Conservation (phyloP, 2,797 vertebrate genomes). For the Melanotaenia maccullochi region DNA sequence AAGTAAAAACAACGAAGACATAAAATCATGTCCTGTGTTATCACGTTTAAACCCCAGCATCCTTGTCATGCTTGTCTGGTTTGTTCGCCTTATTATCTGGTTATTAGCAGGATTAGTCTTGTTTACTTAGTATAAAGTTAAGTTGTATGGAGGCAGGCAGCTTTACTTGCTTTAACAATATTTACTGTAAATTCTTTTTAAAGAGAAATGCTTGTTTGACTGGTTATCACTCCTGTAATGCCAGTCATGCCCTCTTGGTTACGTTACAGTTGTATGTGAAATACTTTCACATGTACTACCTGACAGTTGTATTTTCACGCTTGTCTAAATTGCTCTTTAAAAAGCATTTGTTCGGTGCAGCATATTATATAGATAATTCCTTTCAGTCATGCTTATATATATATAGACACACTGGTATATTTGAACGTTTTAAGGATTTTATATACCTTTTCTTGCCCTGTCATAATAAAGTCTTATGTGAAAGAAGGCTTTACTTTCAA, state of each 20-base stretch:
- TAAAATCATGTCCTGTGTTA: not conserved
- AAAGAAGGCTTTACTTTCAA: slow-evolving; percentile 30
- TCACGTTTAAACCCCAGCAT: slow-evolving; percentile 6
- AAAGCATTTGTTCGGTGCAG: not conserved
- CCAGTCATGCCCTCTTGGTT: not conserved
- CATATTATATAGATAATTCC: not conserved
- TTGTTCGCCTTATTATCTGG: slow-evolving; percentile 27
- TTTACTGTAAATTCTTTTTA: not conserved
- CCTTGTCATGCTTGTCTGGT: slow-evolving; percentile 23
- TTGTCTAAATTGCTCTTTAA: not conserved
- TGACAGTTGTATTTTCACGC: not conserved
- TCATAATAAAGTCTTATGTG: slow-evolving; percentile 1
- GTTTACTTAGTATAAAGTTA: slow-evolving; percentile 8
- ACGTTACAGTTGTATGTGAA: not conserved
- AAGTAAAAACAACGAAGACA: not conserved
- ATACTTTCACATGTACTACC: not conserved
- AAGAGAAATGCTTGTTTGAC: not conserved
- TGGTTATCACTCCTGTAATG: slow-evolving; percentile 2
- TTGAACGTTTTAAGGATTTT: not conserved
- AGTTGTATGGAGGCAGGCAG: not conserved
- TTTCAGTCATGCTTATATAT: not conserved
- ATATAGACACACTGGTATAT: not conserved
- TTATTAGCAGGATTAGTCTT: slow-evolving; percentile 31
- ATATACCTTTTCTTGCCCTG: not conserved
- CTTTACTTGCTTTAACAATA: not conserved